Conservation (phyloP, 1,140 invertebrate genomes). For the Apis cerana region DNA sequence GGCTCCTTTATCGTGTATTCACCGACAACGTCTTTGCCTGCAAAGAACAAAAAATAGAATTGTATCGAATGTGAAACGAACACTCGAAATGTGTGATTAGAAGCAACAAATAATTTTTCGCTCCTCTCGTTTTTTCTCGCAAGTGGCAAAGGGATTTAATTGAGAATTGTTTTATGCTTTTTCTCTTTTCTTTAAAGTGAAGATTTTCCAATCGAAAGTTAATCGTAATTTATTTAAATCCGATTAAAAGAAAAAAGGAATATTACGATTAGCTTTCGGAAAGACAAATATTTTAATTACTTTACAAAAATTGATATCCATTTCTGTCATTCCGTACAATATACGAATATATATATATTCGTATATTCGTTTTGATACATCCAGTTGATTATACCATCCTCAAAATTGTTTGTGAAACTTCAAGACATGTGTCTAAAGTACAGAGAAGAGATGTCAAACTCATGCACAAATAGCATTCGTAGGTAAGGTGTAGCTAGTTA, state of each 20-base stretch:
- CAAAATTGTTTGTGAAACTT: background rate
- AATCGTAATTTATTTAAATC: conserved; percentile 23
- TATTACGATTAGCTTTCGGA: background rate
- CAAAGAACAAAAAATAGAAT: conserved; percentile 45
- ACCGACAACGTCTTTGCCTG: conserved; percentile 80
- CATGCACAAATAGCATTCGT: background rate
- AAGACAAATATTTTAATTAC: background rate
- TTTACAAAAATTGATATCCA: too few relatives aligned
- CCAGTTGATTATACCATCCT: background rate
- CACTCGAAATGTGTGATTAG: background rate
- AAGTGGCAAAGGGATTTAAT: background rate
- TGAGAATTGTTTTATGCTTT: background rate
- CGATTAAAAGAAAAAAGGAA: background rate
- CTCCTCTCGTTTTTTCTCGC: background rate
- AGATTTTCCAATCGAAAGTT: background rate
- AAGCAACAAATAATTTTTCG: background rate
- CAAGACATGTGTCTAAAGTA: background rate
- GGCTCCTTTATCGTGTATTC: conserved; percentile 87
- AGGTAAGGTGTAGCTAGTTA: background rate
- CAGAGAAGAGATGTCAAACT: background rate
- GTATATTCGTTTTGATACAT: background rate
- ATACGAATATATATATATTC: background rate
- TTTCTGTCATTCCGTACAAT: background rate
- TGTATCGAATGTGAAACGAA: background rate
- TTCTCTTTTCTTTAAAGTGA: background rate